Evolutionary conservation across 2,113 vertebrate genomes (phyloP).

Genomic region (Chinchilla lanigera): DNA sequence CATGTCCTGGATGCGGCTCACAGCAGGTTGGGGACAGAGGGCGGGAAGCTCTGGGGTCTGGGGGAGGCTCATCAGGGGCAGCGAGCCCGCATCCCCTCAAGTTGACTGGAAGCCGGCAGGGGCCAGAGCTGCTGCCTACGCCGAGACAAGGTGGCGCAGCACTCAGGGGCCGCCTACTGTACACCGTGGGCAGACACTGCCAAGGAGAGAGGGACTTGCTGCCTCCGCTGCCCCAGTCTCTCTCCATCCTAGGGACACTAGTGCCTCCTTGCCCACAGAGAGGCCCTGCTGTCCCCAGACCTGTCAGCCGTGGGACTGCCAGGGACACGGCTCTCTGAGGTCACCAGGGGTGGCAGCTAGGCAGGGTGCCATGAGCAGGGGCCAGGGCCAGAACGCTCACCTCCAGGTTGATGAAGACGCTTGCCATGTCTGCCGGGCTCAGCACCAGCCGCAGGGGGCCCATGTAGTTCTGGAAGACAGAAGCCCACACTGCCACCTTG

Average conservation of each 20-base stretch:
- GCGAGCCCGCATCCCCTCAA: rapidly evolving
- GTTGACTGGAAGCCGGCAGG: neutral
- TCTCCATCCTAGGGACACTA: rapidly evolving
- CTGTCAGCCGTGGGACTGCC: rapidly evolving
- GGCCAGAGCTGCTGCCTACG: neutral
- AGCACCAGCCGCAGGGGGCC: constrained; percentile 94
- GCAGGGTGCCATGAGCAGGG: no score
- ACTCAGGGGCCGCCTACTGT: rapidly evolving
- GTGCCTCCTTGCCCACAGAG: rapidly evolving
- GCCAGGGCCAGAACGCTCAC: constrained; percentile 75
- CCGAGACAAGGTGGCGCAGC: neutral
- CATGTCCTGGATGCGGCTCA: neutral
- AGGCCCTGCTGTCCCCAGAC: rapidly evolving
- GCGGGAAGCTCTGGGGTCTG: rapidly evolving
- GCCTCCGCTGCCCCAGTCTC: neutral
- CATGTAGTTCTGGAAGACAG: constrained; percentile 94
- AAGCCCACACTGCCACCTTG: neutral
- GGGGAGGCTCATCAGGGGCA: neutral
- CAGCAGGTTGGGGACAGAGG: neutral
- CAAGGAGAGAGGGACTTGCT: rapidly evolving
- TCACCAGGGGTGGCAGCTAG: neutral
- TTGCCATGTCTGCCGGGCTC: constrained; percentile 92
- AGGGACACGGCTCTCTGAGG: rapidly evolving
- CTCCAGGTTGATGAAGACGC: constrained; percentile 98
- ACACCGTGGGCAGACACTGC: rapidly evolving